Conservation (phyloP, 2,113 vertebrate species). For the Microcebus tavaratra region DNA sequence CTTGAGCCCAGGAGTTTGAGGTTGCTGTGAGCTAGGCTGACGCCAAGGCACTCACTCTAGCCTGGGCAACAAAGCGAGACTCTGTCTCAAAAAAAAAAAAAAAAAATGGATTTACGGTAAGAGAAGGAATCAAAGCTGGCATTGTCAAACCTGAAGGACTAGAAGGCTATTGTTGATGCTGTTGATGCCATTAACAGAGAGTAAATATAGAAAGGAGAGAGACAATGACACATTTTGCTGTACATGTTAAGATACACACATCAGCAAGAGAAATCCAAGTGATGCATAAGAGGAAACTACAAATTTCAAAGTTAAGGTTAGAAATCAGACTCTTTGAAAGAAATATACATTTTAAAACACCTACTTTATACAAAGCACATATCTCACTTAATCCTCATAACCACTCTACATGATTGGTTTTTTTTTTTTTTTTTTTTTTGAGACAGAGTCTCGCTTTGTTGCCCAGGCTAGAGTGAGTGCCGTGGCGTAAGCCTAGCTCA, state of each 20-base stretch:
- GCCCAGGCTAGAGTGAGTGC: too few species aligned
- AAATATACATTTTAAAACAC: constrained; percentile 10
- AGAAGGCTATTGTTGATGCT: background rate
- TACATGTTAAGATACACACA: background rate
- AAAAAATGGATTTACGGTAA: background rate
- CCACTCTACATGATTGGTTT: background rate
- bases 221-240: background rate
- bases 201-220: background rate
- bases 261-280: constrained; percentile 12
- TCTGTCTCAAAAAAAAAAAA: too few species aligned
- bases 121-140: background rate
- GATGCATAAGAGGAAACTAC: background rate
- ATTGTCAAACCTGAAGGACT: background rate
- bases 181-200: background rate
- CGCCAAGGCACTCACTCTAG: too few species aligned
- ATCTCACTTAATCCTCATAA: constrained; percentile 13
- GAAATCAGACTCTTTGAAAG: constrained; percentile 16
- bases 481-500: too few species aligned
- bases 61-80: too few species aligned
- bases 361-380: background rate
- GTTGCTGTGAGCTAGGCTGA: too few species aligned
- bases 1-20: too few species aligned
- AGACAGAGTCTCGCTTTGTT: too few species aligned
- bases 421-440: too few species aligned
- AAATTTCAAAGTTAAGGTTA: background rate